phyloP scores from a whole-genome alignment of 2,113 vertebrate species.

The Bufo bufo region DNA sequence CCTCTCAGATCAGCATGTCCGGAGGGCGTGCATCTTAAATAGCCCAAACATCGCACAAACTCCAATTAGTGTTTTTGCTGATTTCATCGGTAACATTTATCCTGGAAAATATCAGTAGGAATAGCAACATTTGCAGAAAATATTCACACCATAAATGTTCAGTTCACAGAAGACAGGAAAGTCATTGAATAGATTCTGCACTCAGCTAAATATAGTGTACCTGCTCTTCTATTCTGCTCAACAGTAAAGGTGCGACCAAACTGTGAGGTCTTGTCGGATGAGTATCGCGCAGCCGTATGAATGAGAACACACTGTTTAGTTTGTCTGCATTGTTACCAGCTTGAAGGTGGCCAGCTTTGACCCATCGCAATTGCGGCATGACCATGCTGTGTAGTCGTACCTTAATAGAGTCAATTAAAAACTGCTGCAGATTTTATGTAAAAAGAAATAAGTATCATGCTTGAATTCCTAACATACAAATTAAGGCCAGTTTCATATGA shows the following conservation, averaged over 20 bases:
- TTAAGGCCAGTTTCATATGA: no score
- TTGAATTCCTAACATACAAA: no score
- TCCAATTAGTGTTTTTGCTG: slow-evolving; percentile 31
- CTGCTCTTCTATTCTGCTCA: neutral
- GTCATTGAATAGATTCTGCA: neutral
- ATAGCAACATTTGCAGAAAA: neutral
- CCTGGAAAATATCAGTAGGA: neutral
- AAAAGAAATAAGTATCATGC: no score
- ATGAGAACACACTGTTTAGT: no score
- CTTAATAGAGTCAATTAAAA: no score
- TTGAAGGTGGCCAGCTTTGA: no score
- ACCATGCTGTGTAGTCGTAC: no score
- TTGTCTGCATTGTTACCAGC: no score
- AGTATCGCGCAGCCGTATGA: no score
- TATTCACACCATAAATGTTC: neutral
- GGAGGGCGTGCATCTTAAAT: neutral
- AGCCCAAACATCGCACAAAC: neutral
- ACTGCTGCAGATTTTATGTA: no score
- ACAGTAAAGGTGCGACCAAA: neutral
- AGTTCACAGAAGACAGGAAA: neutral
- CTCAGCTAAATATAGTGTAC: neutral
- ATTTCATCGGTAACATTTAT: neutral
- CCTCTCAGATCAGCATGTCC: neutral
- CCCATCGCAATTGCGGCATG: no score
- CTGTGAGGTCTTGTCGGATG: no score